Conservation (phyloP, 1,140 invertebrate genomes). For the Drosophila tropicalis region DNA sequence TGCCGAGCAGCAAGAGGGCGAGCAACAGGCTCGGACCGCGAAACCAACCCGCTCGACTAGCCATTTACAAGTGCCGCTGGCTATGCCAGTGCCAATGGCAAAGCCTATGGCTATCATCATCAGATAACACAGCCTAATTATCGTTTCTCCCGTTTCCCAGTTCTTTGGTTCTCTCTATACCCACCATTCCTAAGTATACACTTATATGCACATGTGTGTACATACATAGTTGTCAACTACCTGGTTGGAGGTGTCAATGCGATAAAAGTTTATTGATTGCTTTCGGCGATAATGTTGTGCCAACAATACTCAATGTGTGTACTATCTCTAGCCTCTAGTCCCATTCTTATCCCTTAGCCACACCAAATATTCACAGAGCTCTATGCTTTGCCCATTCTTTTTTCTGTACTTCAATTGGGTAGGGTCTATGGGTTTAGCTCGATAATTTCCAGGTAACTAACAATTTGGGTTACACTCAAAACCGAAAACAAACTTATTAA, state of each 20-base stretch:
- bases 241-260: not conserved
- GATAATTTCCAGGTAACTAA: no score
- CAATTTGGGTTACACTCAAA: no score
- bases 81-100: constrained; percentile 11
- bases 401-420: no score
- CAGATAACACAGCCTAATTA: not conserved
- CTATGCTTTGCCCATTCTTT: no score
- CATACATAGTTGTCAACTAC: not conserved
- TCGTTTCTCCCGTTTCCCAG: not conserved
- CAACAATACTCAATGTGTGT: not conserved
- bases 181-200: not conserved
- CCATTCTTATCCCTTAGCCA: not conserved
- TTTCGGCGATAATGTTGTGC: constrained; percentile 12
- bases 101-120: not conserved
- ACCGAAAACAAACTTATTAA: no score
- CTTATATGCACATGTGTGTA: not conserved
- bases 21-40: constrained; percentile 26
- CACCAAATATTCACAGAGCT: no score
- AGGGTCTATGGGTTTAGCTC: no score
- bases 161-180: not conserved
- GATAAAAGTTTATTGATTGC: constrained; percentile 17
- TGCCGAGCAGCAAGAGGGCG: constrained; percentile 24
- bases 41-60: constrained; percentile 45
- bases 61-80: constrained; percentile 47
- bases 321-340: not conserved